Percentiles rank a stretch among this genome's conserved stretches.
Evolutionary conservation across 2,888 invertebrate species (phyloP).

Genomic region (Esperia sulphurella): DNA sequence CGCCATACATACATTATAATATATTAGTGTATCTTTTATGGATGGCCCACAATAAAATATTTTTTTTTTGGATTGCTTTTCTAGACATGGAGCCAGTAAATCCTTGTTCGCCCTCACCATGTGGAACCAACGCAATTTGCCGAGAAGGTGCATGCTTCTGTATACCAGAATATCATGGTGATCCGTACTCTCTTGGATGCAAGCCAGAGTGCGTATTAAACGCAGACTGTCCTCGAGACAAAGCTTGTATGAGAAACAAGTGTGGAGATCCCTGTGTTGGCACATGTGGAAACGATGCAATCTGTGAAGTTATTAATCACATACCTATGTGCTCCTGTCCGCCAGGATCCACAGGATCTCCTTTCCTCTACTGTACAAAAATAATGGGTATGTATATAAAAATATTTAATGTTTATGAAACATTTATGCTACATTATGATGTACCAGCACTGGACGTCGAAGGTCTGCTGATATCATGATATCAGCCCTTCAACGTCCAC

Average conservation of each 20-base stretch:
- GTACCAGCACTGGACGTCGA: no score
- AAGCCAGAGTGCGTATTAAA: constrained; percentile 89
- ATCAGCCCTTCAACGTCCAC: no score
- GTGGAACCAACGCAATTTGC: constrained; percentile 83
- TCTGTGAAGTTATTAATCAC: constrained; percentile 82
- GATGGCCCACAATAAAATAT: background rate
- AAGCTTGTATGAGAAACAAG: constrained; percentile 86
- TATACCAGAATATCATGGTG: constrained; percentile 84
- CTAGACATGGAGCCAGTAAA: constrained; percentile 63
- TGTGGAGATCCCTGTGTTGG: constrained; percentile 86
- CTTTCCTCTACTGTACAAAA: constrained; percentile 79
- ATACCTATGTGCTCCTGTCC: constrained; percentile 84
- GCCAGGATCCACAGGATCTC: constrained; percentile 81
- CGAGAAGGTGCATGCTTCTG: constrained; percentile 84
- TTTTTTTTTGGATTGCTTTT: constrained; percentile 22
- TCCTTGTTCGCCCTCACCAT: constrained; percentile 85
- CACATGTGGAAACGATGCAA: constrained; percentile 81
- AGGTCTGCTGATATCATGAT: no score
- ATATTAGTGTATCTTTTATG: no score
- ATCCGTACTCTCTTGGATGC: constrained; percentile 84
- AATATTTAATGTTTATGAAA: no score
- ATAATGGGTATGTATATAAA: constrained; percentile 39
- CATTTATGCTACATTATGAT: no score
- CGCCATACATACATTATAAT: no score
- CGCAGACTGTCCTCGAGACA: constrained; percentile 83